Evolutionary conservation across 2,797 vertebrate species (phyloP).

Genomic region (Dicrostonyx torquatus): DNA sequence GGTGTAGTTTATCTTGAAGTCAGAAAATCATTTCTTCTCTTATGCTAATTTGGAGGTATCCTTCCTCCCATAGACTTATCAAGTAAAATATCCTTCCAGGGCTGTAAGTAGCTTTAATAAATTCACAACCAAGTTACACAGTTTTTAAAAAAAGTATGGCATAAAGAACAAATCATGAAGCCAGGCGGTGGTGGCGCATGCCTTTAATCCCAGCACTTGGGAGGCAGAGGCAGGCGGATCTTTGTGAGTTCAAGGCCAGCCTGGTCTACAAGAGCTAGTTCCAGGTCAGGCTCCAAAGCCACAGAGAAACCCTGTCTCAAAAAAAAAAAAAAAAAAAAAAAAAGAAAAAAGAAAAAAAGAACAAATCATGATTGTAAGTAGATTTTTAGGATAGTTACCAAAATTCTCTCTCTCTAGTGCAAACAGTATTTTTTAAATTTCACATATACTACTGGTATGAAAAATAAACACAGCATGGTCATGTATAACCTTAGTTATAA

Average conservation of each 20-base stretch:
- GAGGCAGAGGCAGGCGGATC: too few species aligned
- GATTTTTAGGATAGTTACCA: slow-evolving; percentile 52
- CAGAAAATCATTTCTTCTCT: slow-evolving; percentile 66
- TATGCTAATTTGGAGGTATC: slow-evolving; percentile 39
- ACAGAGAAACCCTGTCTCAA: too few species aligned
- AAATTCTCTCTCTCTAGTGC: background rate
- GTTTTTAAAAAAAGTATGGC: slow-evolving; percentile 26
- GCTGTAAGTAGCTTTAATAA: background rate
- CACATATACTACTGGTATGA: background rate
- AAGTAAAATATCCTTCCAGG: slow-evolving; percentile 44
- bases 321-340: too few species aligned
- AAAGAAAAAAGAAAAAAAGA: slow-evolving; percentile 39
- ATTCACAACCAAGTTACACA: background rate
- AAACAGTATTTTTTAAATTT: slow-evolving; percentile 1
- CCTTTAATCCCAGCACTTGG: too few species aligned
- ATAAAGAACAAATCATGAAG: slow-evolving; percentile 51
- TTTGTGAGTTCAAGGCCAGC: too few species aligned
- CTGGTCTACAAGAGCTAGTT: too few species aligned
- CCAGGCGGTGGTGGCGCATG: too few species aligned
- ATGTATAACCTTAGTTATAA: background rate
- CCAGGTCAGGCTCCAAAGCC: too few species aligned
- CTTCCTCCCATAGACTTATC: slow-evolving; percentile 45
- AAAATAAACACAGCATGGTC: slow-evolving; percentile 37
- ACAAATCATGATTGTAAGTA: slow-evolving; percentile 31
- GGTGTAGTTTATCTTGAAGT: slow-evolving; percentile 46